Evolutionary conservation across 2,797 vertebrate genomes (phyloP).

Genomic region (Apodemus agrarius): DNA sequence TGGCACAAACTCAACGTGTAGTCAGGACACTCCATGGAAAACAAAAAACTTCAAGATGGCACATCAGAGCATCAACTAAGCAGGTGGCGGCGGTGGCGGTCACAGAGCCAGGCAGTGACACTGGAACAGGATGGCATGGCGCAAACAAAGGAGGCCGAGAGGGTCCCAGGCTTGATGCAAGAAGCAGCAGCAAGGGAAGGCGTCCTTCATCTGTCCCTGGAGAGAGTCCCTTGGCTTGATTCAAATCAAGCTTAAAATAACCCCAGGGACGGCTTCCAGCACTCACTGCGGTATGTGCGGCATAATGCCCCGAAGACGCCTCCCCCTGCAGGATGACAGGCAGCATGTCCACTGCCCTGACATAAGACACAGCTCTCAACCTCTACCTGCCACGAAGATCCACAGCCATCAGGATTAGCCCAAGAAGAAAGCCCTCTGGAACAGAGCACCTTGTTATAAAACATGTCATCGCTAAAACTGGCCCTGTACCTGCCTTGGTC

Average conservation of each 20-base stretch:
- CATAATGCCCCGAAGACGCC: conserved; percentile 5
- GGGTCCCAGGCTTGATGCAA: not conserved
- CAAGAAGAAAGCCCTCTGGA: not conserved
- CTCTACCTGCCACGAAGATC: not conserved
- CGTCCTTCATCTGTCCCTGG: not conserved
- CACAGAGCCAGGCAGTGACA: not conserved
- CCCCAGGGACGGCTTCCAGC: not conserved
- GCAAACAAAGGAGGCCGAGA: not conserved
- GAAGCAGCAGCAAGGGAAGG: not conserved
- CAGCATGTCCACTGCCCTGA: not conserved
- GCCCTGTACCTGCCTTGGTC: not conserved
- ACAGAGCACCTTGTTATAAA: not conserved
- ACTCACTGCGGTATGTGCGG: not conserved
- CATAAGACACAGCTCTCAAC: not conserved
- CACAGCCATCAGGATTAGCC: not conserved
- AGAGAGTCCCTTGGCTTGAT: not conserved
- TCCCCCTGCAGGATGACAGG: not conserved
- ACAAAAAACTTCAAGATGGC: not conserved
- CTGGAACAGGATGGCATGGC: not conserved
- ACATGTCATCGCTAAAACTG: not conserved
- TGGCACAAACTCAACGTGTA: not conserved
- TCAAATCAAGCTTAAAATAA: conserved; percentile 40
- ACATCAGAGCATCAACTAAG: not conserved
- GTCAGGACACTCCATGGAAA: not conserved
- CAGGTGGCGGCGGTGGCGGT: not conserved